Evolutionary conservation across 2,113 vertebrate species (phyloP).

Genomic region (Zapus hudsonius): DNA sequence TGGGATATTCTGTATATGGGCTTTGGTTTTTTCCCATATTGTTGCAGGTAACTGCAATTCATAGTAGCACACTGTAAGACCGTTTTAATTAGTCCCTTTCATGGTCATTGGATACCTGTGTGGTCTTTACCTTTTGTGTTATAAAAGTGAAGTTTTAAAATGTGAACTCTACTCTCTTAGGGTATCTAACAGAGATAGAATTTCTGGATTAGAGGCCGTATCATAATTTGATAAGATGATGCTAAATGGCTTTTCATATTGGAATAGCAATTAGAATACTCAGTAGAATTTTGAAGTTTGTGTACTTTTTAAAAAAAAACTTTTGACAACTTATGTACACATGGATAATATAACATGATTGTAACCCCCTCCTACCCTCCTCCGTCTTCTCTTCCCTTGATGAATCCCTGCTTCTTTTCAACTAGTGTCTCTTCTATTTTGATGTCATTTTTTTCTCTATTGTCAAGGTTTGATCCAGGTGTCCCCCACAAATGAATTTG

Average conservation of each 20-base stretch:
- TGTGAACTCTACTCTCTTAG: background rate
- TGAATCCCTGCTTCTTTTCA: no score
- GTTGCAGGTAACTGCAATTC: background rate
- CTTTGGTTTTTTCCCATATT: background rate
- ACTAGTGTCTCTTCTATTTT: no score
- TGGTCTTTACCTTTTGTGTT: conserved; percentile 20
- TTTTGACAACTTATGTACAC: no score
- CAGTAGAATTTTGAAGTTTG: conserved; percentile 38
- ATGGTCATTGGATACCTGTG: background rate
- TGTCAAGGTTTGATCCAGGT: no score
- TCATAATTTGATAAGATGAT: background rate
- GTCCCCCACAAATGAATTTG: no score
- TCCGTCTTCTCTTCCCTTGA: no score
- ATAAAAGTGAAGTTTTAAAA: background rate
- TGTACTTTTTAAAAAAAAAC: background rate
- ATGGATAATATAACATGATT: no score
- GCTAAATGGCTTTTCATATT: background rate
- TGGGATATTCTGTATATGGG: background rate
- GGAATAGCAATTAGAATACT: conserved; percentile 20
- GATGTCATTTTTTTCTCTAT: no score
- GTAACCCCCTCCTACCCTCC: no score
- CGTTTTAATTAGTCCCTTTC: background rate
- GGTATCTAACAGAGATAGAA: background rate
- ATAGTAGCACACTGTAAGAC: background rate
- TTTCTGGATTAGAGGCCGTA: background rate